These are phyloP conservation scores for Phenganax subtilis DNA, from an alignment of 92 coral and sea anemone species.

Conservation along the genomic window DNA sequence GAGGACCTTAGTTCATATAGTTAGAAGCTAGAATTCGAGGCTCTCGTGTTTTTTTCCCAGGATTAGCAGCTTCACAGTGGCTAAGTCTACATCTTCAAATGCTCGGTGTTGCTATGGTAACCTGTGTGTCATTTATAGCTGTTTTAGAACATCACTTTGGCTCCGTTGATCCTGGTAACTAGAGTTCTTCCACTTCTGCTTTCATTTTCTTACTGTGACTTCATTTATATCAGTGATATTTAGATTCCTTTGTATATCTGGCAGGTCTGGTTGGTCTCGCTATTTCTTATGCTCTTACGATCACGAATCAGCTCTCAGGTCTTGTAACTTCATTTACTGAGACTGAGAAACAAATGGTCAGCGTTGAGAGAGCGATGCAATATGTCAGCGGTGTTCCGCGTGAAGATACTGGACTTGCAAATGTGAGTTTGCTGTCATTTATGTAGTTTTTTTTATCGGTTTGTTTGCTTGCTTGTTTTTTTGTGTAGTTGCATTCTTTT, in stretches of 20 bases:
- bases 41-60: constrained; percentile 31
- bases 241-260: not conserved
- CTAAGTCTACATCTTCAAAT: constrained; percentile 78
- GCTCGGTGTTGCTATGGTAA: constrained; percentile 97
- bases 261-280: constrained; percentile 95
- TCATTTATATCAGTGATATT: not conserved
- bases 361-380: constrained; percentile 94
- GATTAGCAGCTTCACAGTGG: constrained; percentile 95
- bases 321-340: constrained; percentile 95
- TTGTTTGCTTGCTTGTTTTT: not conserved
- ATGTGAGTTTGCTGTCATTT: not conserved
- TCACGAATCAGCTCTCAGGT: constrained; percentile 83
- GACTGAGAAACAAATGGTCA: constrained; percentile 94
- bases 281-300: constrained; percentile 85
- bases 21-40: not conserved
- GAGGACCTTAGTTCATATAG: not conserved
- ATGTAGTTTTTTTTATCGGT: not conserved
- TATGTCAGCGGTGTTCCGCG: constrained; percentile 72
- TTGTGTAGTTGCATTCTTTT: not conserved
- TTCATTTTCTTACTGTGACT: not conserved
- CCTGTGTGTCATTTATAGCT: constrained; percentile 91
- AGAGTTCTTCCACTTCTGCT: not conserved
- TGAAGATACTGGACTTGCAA: constrained; percentile 42
- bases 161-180: constrained; percentile 84
- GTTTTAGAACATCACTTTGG: constrained; percentile 91